These are phyloP conservation scores for Chionis minor DNA, from an alignment of 2,113 vertebrate genomes.

Conservation along the genomic window DNA sequence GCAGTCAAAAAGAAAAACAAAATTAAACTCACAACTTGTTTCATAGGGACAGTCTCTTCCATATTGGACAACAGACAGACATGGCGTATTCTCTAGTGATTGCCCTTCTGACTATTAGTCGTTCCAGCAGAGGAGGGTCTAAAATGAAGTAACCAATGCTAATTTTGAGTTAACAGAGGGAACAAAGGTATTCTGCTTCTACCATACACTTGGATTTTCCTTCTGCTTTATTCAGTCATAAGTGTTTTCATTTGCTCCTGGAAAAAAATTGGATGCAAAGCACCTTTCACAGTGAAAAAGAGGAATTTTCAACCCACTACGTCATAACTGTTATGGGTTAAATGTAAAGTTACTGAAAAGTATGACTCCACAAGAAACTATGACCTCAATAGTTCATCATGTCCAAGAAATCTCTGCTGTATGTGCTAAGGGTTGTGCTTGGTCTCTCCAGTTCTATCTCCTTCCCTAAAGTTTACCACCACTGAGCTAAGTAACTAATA, in stretches of 20 bases:
- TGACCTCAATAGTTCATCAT: background rate
- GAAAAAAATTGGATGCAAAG: background rate
- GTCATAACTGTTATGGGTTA: background rate
- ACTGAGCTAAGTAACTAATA: background rate
- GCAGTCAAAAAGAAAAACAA: background rate
- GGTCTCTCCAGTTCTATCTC: background rate
- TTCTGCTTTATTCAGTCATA: background rate
- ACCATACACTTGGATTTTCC: background rate
- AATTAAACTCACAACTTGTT: background rate
- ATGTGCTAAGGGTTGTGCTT: background rate
- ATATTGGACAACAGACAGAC: background rate
- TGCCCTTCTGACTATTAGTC: background rate
- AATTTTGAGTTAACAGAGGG: background rate
- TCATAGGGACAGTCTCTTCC: background rate
- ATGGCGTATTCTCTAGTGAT: background rate
- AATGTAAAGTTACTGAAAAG: background rate
- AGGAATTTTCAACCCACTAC: background rate
- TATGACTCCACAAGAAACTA: background rate
- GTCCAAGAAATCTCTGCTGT: background rate
- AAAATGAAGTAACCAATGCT: background rate
- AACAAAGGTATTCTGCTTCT: background rate
- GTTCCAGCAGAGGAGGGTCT: background rate
- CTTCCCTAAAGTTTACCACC: background rate
- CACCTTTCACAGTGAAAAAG: background rate
- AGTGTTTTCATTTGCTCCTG: background rate